Percentiles rank a stretch among this genome's conserved stretches.
phyloP scores from a whole-genome alignment of 2,113 vertebrate species.

The Podarcis muralis region DNA sequence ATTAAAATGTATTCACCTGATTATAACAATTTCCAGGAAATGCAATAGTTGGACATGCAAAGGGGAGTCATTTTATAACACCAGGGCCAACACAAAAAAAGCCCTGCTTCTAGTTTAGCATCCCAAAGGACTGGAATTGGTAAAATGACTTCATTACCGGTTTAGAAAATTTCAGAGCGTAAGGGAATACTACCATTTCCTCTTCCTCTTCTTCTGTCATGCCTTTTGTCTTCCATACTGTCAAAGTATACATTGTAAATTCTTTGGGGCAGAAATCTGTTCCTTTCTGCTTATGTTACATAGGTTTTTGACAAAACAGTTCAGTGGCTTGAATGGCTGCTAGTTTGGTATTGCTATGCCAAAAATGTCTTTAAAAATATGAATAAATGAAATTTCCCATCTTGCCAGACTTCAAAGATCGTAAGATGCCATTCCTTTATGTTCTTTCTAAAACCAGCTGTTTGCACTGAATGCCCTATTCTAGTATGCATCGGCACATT shows the following conservation, averaged over 20 bases:
- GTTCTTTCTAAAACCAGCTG: constrained; percentile 34
- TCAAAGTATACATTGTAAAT: neutral
- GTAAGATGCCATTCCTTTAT: neutral
- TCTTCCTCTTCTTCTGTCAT: too few relatives aligned
- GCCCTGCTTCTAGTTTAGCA: neutral
- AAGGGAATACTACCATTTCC: neutral
- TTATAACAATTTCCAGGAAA: neutral
- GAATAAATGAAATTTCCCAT: neutral
- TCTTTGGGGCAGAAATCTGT: neutral
- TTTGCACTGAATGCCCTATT: constrained; percentile 49
- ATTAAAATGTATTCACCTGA: neutral
- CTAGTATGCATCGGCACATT: constrained; percentile 66
- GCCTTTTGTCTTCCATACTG: neutral
- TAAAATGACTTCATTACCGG: neutral
- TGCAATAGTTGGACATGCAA: neutral
- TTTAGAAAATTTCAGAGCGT: neutral
- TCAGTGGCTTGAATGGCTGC: neutral
- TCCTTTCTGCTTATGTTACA: neutral
- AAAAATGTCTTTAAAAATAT: neutral
- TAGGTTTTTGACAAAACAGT: neutral
- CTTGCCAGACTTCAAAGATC: neutral
- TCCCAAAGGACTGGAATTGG: neutral
- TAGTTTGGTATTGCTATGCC: neutral
- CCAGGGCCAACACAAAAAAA: neutral
- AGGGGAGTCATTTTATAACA: neutral